phyloP scores from a whole-genome alignment of 1,140 invertebrate genomes.

The Drosophila kohkoa region DNA sequence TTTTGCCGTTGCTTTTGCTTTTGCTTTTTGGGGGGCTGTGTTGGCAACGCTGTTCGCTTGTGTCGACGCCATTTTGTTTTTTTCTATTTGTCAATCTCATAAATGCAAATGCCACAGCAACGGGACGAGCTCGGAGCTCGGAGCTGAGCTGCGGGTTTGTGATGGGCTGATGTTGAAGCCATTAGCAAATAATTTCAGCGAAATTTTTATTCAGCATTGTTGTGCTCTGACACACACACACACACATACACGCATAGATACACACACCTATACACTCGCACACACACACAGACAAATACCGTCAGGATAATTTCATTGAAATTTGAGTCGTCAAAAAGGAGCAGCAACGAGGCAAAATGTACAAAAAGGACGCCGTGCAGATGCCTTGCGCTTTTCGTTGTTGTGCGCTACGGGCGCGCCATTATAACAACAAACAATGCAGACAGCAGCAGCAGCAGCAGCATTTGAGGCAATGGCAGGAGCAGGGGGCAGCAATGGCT shows the following conservation, averaged over 20 bases:
- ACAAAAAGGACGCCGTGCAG: slow-evolving; percentile 79
- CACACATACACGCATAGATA: slow-evolving; percentile 18
- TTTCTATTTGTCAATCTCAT: slow-evolving; percentile 78
- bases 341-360: slow-evolving; percentile 64
- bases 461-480: slow-evolving; percentile 1
- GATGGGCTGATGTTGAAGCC: slow-evolving; percentile 56
- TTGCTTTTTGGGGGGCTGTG: neutral
- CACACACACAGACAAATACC: slow-evolving; percentile 61
- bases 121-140: neutral
- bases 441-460: slow-evolving; percentile 33
- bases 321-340: slow-evolving; percentile 80
- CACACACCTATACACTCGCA: slow-evolving; percentile 1
- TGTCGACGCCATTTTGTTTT: slow-evolving; percentile 64
- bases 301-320: slow-evolving; percentile 84
- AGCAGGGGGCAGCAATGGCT: slow-evolving; percentile 17
- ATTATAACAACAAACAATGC: slow-evolving; percentile 82
- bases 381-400: slow-evolving; percentile 79
- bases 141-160: slow-evolving; percentile 14
- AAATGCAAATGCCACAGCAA: slow-evolving; percentile 71
- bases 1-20: neutral
- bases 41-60: slow-evolving; percentile 16
- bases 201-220: slow-evolving; percentile 75
- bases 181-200: slow-evolving; percentile 83
- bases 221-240: slow-evolving; percentile 37
- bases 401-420: slow-evolving; percentile 60